Evolutionary conservation across 2,888 invertebrate species (phyloP).

Genomic region (Plebejus argus): DNA sequence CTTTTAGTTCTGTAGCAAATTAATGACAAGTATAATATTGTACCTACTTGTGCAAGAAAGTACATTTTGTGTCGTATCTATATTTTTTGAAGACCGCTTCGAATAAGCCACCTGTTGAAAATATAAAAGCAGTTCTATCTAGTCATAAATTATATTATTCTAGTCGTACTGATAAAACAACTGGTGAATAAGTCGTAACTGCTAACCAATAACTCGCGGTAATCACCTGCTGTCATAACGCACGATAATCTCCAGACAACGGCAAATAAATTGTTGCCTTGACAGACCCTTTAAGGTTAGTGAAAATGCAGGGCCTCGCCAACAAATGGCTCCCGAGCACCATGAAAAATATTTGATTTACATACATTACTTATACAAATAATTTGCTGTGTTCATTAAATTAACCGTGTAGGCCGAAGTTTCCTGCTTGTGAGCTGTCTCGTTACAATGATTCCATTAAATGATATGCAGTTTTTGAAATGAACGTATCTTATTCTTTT

Average conservation of each 20-base stretch:
- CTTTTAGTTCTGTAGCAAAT: not conserved
- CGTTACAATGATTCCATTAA: slow-evolving; percentile 10
- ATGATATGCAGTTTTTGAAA: slow-evolving; percentile 3
- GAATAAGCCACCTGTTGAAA: not conserved
- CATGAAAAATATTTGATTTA: slow-evolving; percentile 14
- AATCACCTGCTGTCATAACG: slow-evolving; percentile 19
- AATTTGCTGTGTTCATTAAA: slow-evolving; percentile 5
- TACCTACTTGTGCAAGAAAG: too few relatives aligned
- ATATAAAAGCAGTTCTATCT: not conserved
- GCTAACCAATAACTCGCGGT: slow-evolving; percentile 16
- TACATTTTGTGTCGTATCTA: too few relatives aligned
- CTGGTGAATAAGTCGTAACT: slow-evolving; percentile 19
- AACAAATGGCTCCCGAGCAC: not conserved
- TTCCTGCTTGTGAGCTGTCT: not conserved
- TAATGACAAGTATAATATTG: too few relatives aligned
- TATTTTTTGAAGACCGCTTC: too few relatives aligned
- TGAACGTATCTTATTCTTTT: not conserved
- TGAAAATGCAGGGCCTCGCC: not conserved
- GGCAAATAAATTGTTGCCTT: slow-evolving; percentile 18
- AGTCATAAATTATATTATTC: slow-evolving; percentile 10
- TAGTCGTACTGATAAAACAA: slow-evolving; percentile 1
- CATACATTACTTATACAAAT: slow-evolving; percentile 2
- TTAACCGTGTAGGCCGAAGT: not conserved
- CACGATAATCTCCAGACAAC: slow-evolving; percentile 19
- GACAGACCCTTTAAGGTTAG: slow-evolving; percentile 24